Evolutionary conservation across 1,140 invertebrate genomes (phyloP).

Genomic region (Myzus persicae): DNA sequence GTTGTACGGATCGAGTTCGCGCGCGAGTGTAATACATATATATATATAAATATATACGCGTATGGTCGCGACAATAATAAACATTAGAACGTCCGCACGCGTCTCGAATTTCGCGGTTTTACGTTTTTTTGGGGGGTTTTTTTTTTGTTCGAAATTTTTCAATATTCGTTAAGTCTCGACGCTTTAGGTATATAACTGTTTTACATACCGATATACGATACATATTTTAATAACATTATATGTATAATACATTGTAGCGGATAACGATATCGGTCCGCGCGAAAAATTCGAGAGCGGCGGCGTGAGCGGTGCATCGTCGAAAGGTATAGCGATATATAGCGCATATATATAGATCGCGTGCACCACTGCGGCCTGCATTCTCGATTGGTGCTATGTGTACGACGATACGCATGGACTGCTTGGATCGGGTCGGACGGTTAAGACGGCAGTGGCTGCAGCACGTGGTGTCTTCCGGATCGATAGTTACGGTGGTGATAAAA

Average conservation of each 20-base stretch:
- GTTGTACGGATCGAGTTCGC: not conserved
- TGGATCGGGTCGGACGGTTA: slow-evolving; percentile 8
- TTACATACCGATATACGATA: too few relatives aligned
- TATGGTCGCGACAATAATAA: too few relatives aligned
- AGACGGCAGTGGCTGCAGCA: not conserved
- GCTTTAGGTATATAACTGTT: too few relatives aligned
- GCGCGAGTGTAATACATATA: not conserved
- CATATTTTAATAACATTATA: not conserved
- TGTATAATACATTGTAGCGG: not conserved
- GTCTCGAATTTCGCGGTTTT: too few relatives aligned
- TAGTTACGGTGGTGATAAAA: not conserved
- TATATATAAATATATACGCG: not conserved
- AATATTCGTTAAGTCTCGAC: too few relatives aligned
- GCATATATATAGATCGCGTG: not conserved
- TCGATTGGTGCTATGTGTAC: not conserved
- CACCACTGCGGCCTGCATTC: not conserved
- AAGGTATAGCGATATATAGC: not conserved
- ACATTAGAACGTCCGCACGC: too few relatives aligned
- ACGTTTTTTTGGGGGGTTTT: too few relatives aligned
- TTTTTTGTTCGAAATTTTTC: too few relatives aligned
- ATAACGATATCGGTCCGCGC: not conserved
- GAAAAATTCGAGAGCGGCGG: not conserved
- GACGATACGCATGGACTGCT: not conserved
- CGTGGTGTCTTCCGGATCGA: slow-evolving; percentile 40
- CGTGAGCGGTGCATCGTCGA: not conserved